Evolutionary conservation across 2,797 vertebrate genomes (phyloP).

Genomic region (Rhadinocentrus ornatus): DNA sequence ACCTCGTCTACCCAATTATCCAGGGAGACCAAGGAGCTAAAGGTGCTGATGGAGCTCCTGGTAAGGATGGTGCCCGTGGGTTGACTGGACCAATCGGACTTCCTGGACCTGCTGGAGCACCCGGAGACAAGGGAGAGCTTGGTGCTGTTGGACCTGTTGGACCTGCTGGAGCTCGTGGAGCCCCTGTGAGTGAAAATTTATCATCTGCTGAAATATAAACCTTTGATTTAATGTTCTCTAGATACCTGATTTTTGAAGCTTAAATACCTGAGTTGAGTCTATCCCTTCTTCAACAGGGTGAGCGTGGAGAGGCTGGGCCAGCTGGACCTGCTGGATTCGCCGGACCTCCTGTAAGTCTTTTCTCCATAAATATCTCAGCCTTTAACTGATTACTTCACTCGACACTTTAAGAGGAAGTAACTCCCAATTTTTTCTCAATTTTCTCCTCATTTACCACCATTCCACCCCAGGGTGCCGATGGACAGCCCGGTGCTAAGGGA

Average conservation of each 20-base stretch:
- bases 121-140: slow-evolving; percentile 97
- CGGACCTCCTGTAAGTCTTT: slow-evolving; percentile 91
- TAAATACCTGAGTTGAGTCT: slow-evolving; percentile 14
- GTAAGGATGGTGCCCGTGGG: slow-evolving; percentile 94
- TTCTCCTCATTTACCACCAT: background rate
- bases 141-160: slow-evolving; percentile 89
- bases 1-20: slow-evolving; percentile 8
- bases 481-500: slow-evolving; percentile 96
- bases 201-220: background rate
- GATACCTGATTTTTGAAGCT: background rate
- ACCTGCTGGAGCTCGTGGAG: slow-evolving; percentile 90
- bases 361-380: background rate
- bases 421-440: background rate
- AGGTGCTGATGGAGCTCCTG: slow-evolving; percentile 90
- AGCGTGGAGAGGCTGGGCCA: slow-evolving; percentile 93
- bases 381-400: background rate
- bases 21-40: slow-evolving; percentile 94
- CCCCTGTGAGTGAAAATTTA: slow-evolving; percentile 85
- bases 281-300: slow-evolving; percentile 82
- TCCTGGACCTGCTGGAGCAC: slow-evolving; percentile 91
- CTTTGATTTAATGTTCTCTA: background rate
- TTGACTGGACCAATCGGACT: slow-evolving; percentile 96
- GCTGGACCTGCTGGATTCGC: slow-evolving; percentile 96
- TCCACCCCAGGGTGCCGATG: slow-evolving; percentile 89
- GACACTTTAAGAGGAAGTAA: background rate